Conservation (phyloP, 2,113 vertebrate species). For the Gasterosteus aculeatus region DNA sequence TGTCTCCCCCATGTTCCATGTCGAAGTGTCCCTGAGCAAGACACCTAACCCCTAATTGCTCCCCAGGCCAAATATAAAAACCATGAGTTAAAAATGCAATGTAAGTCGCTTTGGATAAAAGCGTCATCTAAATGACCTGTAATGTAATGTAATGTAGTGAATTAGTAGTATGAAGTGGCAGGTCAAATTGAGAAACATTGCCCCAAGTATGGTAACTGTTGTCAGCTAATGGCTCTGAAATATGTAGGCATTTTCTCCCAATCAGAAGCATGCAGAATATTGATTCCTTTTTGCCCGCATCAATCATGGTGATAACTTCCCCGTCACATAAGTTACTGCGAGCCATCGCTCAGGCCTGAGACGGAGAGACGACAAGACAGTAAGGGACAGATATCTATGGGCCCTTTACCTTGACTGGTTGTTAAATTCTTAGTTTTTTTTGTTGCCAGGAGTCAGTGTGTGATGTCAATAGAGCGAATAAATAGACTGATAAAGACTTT, state of each 20-base stretch:
- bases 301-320: slow-evolving; percentile 71
- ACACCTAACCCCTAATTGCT: too few species aligned
- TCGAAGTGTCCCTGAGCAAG: too few species aligned
- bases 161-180: slow-evolving; percentile 62
- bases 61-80: too few species aligned
- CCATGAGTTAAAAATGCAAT: too few species aligned
- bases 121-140: too few species aligned
- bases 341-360: slow-evolving; percentile 64
- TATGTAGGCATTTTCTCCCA: slow-evolving; percentile 63
- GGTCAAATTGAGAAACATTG: slow-evolving; percentile 71
- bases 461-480: slow-evolving; percentile 16
- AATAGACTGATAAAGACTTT: slow-evolving; percentile 33
- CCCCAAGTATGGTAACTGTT: slow-evolving; percentile 62
- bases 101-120: too few species aligned
- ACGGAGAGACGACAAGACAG: slow-evolving; percentile 15
- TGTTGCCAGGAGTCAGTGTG: slow-evolving; percentile 3
- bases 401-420: slow-evolving; percentile 44
- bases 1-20: too few species aligned
- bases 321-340: slow-evolving; percentile 67
- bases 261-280: slow-evolving; percentile 60
- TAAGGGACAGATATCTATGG: slow-evolving; percentile 45
- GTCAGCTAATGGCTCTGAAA: slow-evolving; percentile 74
- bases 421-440: slow-evolving; percentile 9
- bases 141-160: slow-evolving; percentile 1
- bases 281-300: slow-evolving; percentile 72